Evolutionary conservation across 2,113 vertebrate species (phyloP).

Genomic region (Pardalotus punctatus): DNA sequence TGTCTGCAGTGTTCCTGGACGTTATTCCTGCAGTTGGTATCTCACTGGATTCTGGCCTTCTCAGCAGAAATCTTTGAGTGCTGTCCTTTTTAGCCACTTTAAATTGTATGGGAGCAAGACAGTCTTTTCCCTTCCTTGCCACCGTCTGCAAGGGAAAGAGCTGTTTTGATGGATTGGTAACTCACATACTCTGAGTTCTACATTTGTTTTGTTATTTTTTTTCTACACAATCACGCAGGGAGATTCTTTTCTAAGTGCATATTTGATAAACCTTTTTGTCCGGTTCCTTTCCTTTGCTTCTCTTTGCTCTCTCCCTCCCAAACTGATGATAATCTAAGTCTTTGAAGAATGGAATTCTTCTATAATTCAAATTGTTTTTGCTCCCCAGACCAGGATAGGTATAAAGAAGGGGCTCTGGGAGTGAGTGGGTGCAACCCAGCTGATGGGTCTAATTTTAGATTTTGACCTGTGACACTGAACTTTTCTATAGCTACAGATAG

Average conservation of each 20-base stretch:
- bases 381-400: not conserved
- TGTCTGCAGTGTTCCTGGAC: constrained; percentile 15
- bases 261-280: not conserved
- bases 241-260: not conserved
- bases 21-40: constrained; percentile 27
- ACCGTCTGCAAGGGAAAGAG: not conserved
- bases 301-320: not conserved
- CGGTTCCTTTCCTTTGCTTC: not conserved
- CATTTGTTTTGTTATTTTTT: not conserved
- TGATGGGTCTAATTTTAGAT: not conserved
- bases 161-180: not conserved
- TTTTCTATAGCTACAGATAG: not conserved
- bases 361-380: not conserved
- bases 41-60: constrained; percentile 13
- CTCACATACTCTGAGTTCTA: not conserved
- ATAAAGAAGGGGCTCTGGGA: not conserved
- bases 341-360: not conserved
- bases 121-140: not conserved
- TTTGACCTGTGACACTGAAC: not conserved
- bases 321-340: not conserved
- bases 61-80: constrained; percentile 66
- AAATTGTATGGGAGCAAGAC: not conserved
- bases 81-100: constrained; percentile 32
- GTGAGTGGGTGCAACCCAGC: not conserved
- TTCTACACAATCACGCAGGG: not conserved